Conservation (phyloP, 2,797 vertebrate genomes). For the Fistularia commersonii region DNA sequence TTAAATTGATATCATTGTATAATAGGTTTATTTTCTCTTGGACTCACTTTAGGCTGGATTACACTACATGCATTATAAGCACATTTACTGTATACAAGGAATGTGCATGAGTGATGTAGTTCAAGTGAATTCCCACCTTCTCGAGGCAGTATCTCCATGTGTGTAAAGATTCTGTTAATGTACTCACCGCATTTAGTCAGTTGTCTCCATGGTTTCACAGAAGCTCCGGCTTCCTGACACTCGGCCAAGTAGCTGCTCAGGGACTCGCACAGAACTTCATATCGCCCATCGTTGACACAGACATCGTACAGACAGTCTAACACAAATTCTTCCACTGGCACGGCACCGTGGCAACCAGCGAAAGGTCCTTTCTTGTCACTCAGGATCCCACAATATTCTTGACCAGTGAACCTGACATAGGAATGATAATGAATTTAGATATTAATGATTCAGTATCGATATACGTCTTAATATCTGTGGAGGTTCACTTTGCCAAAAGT, state of each 20-base stretch:
- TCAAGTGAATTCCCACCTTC: too few relatives aligned
- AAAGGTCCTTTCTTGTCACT: slow-evolving; percentile 22
- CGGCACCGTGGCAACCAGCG: slow-evolving; percentile 5
- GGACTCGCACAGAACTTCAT: slow-evolving; percentile 20
- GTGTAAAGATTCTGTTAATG: background rate
- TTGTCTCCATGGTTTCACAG: slow-evolving; percentile 16
- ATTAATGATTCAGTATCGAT: background rate
- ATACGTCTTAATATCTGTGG: background rate
- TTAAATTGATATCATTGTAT: too few relatives aligned
- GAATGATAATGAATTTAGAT: background rate
- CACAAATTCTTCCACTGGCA: slow-evolving; percentile 1
- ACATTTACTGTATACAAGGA: too few relatives aligned
- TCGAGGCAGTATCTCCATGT: background rate
- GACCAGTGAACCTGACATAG: slow-evolving; percentile 19
- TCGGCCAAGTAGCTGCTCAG: slow-evolving; percentile 13
- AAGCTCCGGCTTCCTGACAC: slow-evolving; percentile 16
- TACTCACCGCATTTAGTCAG: slow-evolving; percentile 22
- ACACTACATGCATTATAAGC: too few relatives aligned
- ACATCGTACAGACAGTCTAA: slow-evolving; percentile 31
- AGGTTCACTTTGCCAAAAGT: too few relatives aligned
- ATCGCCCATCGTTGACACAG: slow-evolving; percentile 16
- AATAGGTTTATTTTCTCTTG: too few relatives aligned
- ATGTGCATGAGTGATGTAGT: too few relatives aligned
- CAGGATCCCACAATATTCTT: slow-evolving; percentile 26
- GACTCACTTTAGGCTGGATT: too few relatives aligned